Evolutionary conservation across 2,888 invertebrate genomes (phyloP).

Genomic region (Tipula confusa): DNA sequence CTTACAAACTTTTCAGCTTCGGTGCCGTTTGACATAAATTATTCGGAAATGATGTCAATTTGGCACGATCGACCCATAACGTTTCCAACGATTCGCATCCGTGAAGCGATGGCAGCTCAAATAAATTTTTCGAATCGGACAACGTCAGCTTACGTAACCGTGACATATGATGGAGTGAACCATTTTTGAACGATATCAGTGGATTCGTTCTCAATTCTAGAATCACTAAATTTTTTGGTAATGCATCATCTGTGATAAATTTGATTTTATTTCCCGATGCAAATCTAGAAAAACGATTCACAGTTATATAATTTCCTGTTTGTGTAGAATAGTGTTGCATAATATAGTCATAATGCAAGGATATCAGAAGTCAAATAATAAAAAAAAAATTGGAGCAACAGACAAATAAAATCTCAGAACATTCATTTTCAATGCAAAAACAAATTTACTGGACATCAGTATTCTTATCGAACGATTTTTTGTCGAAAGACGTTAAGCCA

Average conservation of each 20-base stretch:
- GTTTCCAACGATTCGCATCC: conserved; percentile 74
- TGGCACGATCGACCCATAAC: conserved; percentile 77
- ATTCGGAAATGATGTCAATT: conserved; percentile 64
- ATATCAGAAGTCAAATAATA: not conserved
- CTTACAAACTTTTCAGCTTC: conserved; percentile 80
- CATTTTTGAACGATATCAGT: conserved; percentile 62
- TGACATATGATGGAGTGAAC: conserved; percentile 71
- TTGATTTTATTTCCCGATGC: conserved; percentile 78
- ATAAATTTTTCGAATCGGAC: conserved; percentile 77
- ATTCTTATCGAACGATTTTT: not conserved
- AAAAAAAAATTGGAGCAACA: not conserved
- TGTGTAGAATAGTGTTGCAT: not conserved
- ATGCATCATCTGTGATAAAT: conserved; percentile 64
- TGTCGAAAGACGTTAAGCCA: not conserved
- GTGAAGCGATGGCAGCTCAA: conserved; percentile 76
- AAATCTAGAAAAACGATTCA: too few relatives aligned
- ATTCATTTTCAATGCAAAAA: not conserved
- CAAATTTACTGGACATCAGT: not conserved
- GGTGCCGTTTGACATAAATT: conserved; percentile 74
- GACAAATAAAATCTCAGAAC: conserved; percentile 3
- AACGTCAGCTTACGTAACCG: conserved; percentile 76
- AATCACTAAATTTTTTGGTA: conserved; percentile 66
- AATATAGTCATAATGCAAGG: not conserved
- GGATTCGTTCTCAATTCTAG: conserved; percentile 84
- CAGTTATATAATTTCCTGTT: not conserved